phyloP scores from a whole-genome alignment of 2,113 vertebrate species.

The Mobula birostris region DNA sequence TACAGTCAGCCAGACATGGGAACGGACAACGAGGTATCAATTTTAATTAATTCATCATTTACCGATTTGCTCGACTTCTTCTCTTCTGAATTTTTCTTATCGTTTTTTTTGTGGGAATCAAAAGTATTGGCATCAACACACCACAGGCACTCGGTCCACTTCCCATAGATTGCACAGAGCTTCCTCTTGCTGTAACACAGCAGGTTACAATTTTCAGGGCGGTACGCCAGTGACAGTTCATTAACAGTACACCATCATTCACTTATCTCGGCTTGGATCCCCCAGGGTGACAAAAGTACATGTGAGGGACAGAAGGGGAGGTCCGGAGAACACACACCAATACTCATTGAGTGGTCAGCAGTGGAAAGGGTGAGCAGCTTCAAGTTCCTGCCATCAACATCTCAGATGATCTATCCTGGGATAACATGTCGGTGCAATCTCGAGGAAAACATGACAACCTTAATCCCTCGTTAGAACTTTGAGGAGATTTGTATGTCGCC shows the following conservation, averaged over 20 bases:
- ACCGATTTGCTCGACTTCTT: slow-evolving; percentile 85
- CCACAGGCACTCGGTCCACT: slow-evolving; percentile 95
- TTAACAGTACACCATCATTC: background rate
- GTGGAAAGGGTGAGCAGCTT: too few relatives aligned
- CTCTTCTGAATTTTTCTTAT: slow-evolving; percentile 80
- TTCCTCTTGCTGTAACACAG: slow-evolving; percentile 80
- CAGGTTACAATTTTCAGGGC: slow-evolving; percentile 38
- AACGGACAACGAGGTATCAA: too few relatives aligned
- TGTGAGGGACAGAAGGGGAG: too few relatives aligned
- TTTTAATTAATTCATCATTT: slow-evolving; percentile 21
- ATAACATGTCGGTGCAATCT: too few relatives aligned
- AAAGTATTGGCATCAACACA: slow-evolving; percentile 71
- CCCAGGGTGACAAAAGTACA: background rate
- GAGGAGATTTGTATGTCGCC: too few relatives aligned
- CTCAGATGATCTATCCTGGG: too few relatives aligned
- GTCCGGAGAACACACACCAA: too few relatives aligned
- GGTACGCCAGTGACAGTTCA: background rate
- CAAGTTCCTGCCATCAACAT: too few relatives aligned
- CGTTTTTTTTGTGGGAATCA: slow-evolving; percentile 81
- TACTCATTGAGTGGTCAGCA: too few relatives aligned
- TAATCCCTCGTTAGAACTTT: too few relatives aligned
- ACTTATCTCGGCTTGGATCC: background rate
- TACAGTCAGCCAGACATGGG: background rate
- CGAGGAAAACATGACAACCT: too few relatives aligned
- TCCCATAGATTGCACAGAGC: slow-evolving; percentile 84